A percentile compares a stretch with the other conserved stretches of the same genome.
These are phyloP conservation scores for Mylabris sibirica DNA, from an alignment of 2,888 invertebrate species.

Conservation along the genomic window DNA sequence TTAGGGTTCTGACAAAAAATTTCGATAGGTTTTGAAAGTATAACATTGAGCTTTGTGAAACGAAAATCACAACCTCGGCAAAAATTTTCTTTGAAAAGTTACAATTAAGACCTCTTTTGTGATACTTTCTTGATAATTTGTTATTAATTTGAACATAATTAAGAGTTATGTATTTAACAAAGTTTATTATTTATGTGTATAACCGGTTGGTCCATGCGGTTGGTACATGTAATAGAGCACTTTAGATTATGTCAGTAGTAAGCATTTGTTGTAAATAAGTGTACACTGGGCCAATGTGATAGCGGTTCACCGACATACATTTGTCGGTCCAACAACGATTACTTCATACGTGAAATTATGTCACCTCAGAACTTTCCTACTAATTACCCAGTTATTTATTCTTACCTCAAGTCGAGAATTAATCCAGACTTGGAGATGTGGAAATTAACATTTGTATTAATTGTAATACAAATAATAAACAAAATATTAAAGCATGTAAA, in stretches of 20 bases:
- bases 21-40: background rate
- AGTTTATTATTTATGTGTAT: conserved; percentile 54
- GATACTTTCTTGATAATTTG: conserved; percentile 24
- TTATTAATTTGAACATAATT: conserved; percentile 51
- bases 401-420: conserved; percentile 27
- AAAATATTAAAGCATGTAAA: conserved; percentile 25
- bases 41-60: background rate
- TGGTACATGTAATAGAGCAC: conserved; percentile 43
- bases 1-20: background rate
- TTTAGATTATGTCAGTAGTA: conserved; percentile 51
- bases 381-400: conserved; percentile 31
- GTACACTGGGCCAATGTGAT: conserved; percentile 47
- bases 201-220: conserved; percentile 36
- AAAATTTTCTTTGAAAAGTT: background rate
- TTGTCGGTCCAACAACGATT: conserved; percentile 38
- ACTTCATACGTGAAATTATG: conserved; percentile 37
- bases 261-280: conserved; percentile 52
- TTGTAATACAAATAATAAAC: conserved; percentile 15
- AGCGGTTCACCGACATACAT: conserved; percentile 45
- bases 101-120: background rate
- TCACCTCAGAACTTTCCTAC: conserved; percentile 33
- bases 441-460: background rate
- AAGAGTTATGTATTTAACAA: conserved; percentile 51
- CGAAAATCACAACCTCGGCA: background rate
- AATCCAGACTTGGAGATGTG: conserved; percentile 11